Conservation (phyloP, 2,113 vertebrate species). For the Pseudopipra pipra region DNA sequence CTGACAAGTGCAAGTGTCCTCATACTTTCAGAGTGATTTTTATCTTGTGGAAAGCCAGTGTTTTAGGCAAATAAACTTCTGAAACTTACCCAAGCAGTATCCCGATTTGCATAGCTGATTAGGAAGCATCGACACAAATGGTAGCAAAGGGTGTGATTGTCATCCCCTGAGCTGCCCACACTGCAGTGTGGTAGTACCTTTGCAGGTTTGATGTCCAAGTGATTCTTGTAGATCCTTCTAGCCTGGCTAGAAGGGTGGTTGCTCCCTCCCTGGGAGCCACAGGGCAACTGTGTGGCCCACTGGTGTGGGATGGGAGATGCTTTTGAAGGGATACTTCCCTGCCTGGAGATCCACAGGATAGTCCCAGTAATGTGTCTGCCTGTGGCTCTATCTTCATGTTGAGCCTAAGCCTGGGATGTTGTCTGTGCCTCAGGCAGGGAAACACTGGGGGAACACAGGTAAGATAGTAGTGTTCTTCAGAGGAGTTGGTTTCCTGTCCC, state of each 20-base stretch:
- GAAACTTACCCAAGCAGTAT: not conserved
- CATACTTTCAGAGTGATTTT: not conserved
- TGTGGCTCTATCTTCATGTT: not conserved
- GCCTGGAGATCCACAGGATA: not conserved
- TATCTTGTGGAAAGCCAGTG: not conserved
- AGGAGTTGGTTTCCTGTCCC: not conserved
- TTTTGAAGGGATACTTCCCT: not conserved
- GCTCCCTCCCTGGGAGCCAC: not conserved
- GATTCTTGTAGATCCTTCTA: not conserved
- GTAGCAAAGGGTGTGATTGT: not conserved
- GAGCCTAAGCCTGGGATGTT: not conserved
- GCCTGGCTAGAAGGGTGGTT: not conserved
- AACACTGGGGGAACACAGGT: not conserved
- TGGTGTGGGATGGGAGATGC: not conserved
- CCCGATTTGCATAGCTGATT: not conserved
- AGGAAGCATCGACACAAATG: not conserved
- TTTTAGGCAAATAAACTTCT: not conserved
- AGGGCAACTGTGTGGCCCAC: not conserved
- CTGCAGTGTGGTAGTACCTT: not conserved
- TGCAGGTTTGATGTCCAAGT: too few species aligned
- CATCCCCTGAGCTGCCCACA: not conserved
- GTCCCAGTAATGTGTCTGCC: not conserved
- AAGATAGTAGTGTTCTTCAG: not conserved
- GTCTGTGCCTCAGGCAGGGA: not conserved
- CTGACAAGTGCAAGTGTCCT: not conserved